Conservation (phyloP, 2,888 invertebrate genomes). For the Heteromyza rotundicornis region DNA sequence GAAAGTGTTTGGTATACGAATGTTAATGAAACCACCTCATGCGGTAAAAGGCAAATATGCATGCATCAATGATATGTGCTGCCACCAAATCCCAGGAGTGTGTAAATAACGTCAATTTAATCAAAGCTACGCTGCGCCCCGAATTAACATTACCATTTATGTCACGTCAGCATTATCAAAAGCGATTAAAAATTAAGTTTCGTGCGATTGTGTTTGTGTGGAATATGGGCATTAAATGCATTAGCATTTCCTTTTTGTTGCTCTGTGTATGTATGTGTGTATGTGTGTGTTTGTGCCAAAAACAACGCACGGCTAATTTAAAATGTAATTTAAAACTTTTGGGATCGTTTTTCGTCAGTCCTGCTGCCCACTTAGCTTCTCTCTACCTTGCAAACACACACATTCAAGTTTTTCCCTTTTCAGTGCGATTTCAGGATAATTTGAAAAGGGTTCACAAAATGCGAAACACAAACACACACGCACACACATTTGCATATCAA, state of each 20-base stretch:
- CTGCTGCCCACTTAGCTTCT: neutral
- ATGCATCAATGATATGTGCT: too few species aligned
- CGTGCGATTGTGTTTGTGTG: neutral
- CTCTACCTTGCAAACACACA: neutral
- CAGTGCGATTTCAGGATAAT: neutral
- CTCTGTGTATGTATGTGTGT: neutral
- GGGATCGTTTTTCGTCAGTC: neutral
- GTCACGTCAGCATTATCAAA: neutral
- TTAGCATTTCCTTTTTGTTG: neutral
- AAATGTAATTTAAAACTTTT: constrained; percentile 28
- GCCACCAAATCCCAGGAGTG: too few species aligned
- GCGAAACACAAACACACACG: neutral
- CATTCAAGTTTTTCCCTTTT: neutral
- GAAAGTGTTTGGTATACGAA: too few species aligned
- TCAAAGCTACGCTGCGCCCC: too few species aligned
- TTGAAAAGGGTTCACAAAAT: neutral
- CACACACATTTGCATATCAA: constrained; percentile 29
- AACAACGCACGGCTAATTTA: constrained; percentile 23
- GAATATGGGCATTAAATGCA: neutral
- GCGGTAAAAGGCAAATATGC: too few species aligned
- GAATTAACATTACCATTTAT: neutral
- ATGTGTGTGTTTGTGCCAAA: neutral
- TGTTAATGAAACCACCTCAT: too few species aligned
- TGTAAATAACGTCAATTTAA: too few species aligned
- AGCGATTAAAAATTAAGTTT: neutral